These are phyloP conservation scores for Noturus placidus DNA, from an alignment of 2,113 vertebrate genomes.

Conservation along the genomic window DNA sequence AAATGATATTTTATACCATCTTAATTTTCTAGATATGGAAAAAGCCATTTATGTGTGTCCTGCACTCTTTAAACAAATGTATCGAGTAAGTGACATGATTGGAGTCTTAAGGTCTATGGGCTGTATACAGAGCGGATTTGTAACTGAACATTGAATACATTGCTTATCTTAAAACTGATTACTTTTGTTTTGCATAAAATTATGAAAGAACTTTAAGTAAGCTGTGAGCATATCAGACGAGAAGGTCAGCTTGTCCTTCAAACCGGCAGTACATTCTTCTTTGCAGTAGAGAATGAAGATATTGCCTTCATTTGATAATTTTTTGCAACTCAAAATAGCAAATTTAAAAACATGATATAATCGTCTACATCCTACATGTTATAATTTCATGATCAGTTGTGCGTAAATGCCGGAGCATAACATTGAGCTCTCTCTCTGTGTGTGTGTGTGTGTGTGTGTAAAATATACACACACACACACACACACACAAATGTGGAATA, in stretches of 20 bases:
- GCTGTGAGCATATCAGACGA: neutral
- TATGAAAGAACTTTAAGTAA: neutral
- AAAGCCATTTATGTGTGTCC: neutral
- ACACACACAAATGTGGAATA: too few species aligned
- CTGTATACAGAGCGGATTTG: neutral
- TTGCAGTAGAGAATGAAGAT: neutral
- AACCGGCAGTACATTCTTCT: neutral
- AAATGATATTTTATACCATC: neutral
- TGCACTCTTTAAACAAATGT: slow-evolving; percentile 15
- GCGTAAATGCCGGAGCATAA: too few species aligned
- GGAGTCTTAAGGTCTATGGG: neutral
- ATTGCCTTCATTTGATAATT: neutral
- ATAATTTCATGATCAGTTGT: neutral
- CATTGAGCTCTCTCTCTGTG: too few species aligned
- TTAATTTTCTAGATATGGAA: neutral
- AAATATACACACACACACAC: too few species aligned
- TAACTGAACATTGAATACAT: neutral
- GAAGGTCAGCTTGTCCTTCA: neutral
- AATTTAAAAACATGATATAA: neutral
- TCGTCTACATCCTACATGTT: neutral
- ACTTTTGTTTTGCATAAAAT: neutral
- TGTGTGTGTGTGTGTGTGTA: too few species aligned
- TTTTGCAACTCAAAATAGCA: neutral
- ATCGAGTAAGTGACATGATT: neutral
- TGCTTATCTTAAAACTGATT: neutral